Evolutionary conservation across 1,140 invertebrate genomes (phyloP), one percentile per base, ranked within the genome.

Genomic region (Acyrthosiphon pisum): DNA sequence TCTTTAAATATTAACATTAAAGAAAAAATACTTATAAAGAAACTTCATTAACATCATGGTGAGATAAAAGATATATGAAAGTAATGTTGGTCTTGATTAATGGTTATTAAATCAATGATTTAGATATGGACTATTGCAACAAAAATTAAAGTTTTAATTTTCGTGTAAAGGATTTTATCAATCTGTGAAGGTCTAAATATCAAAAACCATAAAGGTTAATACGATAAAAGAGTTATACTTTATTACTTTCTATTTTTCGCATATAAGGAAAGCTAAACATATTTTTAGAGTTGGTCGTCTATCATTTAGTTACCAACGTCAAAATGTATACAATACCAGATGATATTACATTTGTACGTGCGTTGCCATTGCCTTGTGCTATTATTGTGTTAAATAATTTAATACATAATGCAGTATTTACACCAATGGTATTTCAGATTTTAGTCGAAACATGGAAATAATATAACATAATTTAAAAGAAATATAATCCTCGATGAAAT

Each of bases 11-110:
- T 35, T 35, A 23, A 53, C 50, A 50, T 37, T 89, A 53, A 35
- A 35, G 48, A 53, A 89, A 89, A 89, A 89, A 50, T 89, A 53
- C 48, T 50, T 23, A 53, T 89, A 89, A 89, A 89, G 48, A 53
- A 53, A 89, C 8, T 89, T 89, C 35, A 89, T 89, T 89, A 89
- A 53, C 48, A 46, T 53, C 48, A 4, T 11, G 35, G 20, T 89
- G 8, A 6, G 53, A 37, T 53, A 89, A 46, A 89, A 86, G 41
- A 86, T 86, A n/a, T 41, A 18, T 6, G 18, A n/a, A 89, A 50
- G 37, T 53, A 89, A 53, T 53, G 20, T 89, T 22, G 22, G 20
- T n/a, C 48, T 53, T 88, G n/a, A 88, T 88, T 88, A 50, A 88
- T 89, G 87, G 35, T 53, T 89, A 89, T 89, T 37, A 53, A 48